phyloP scores from a whole-genome alignment of 2,888 invertebrate genomes.

The Mayetiola destructor region DNA sequence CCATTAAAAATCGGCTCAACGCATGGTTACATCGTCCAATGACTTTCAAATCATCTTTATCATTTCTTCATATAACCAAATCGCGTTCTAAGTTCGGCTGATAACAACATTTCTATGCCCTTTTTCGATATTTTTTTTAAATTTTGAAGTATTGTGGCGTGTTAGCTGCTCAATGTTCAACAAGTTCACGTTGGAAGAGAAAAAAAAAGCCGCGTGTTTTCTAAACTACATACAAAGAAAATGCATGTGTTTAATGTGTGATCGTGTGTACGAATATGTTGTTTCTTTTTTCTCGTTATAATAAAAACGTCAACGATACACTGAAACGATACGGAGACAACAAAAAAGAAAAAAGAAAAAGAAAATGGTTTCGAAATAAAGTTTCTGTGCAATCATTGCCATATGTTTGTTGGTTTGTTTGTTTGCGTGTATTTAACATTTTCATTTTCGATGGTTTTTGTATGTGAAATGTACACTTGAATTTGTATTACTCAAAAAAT shows the following conservation, averaged over 20 bases:
- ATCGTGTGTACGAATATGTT: not conserved
- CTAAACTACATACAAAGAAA: not conserved
- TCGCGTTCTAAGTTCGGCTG: too few species aligned
- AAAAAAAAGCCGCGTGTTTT: not conserved
- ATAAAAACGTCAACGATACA: too few species aligned
- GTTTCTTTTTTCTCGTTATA: too few species aligned
- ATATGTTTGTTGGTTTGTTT: not conserved
- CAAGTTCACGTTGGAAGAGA: not conserved
- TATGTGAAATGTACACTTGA: not conserved
- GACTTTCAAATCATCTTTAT: too few species aligned
- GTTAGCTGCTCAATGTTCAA: constrained; percentile 3
- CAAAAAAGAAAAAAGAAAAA: not conserved
- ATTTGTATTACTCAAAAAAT: not conserved
- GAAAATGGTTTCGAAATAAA: too few species aligned
- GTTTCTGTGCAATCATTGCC: not conserved
- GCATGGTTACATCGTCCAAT: too few species aligned
- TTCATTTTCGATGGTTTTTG: not conserved
- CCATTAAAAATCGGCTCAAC: too few species aligned
- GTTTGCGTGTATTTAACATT: not conserved
- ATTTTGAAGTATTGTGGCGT: not conserved
- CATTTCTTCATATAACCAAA: too few species aligned
- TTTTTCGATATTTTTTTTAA: too few species aligned
- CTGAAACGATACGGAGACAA: not conserved
- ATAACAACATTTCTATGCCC: too few species aligned
- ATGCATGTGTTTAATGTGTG: constrained; percentile 3